Evolutionary conservation across 2,888 invertebrate species (phyloP), one percentile per base, ranked within the genome.

Genomic region (Cheilosia pagana): DNA sequence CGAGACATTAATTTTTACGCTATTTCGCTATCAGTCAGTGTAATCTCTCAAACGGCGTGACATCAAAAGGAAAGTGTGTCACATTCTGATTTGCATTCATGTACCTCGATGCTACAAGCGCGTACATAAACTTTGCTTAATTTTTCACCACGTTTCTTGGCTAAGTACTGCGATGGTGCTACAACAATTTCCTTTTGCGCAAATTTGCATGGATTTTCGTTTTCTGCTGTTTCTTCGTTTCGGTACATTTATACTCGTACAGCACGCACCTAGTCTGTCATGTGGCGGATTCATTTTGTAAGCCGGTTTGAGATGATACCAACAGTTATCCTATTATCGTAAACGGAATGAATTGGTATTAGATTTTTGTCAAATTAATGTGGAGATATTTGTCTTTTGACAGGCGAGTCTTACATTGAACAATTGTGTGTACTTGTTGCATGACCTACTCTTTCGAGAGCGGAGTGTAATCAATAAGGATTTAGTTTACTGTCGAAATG

Each of bases 31-130:
- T 83, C 83, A 78, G 74, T 45, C 28, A 52, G 63, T 45, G 63
- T 48, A 45, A 79, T 83, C 83, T 78, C 63, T 79, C 53, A 53
- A 75, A 72, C 72, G 67, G 67, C 67, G 62, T 83, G 83, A 83
- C 83, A 79, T 70, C 79, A 70, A 83, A 83, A 83, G 68, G 79
- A 83, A 83, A 83, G 83, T 83, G 79, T 83, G 83, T 79, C 83
- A 83, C 70, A 77, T 60, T 79, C 83, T 74, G 79, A 70, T 71
- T 70, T 71, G 70, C 67, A 76, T 77, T n/a, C 25, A 35, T 45
- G 12, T 25, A 14, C 35, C 62, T 21, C 23, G 14, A 35, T 59
- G 35, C 25, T 48, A 55, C 68, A 19, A 57, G 48, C 35, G 28
- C 53, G 55, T 19, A 8, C 10, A 50, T 60, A 65, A 60, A 67